phyloP scores from a whole-genome alignment of 2,888 invertebrate genomes.

The Leptinotarsa haldemani region DNA sequence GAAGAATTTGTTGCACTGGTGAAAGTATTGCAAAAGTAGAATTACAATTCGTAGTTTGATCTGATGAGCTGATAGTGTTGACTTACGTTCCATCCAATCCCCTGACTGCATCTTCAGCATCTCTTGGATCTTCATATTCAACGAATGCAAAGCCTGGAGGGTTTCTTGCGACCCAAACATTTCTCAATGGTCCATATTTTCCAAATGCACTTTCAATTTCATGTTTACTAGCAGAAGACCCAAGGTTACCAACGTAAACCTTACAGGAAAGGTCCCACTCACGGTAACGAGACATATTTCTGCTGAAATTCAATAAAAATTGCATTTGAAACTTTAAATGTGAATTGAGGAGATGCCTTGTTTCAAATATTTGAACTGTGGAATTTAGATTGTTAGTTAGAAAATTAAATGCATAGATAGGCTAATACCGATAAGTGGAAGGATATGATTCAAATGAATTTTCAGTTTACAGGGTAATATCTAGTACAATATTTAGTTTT shows the following conservation, averaged over 20 bases:
- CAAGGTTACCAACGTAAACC: constrained; percentile 95
- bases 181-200: constrained; percentile 90
- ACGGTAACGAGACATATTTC: constrained; percentile 76
- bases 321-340: background rate
- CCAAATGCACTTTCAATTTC: constrained; percentile 94
- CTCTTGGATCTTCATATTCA: constrained; percentile 91
- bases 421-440: too few relatives aligned
- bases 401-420: too few relatives aligned
- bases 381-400: too few relatives aligned
- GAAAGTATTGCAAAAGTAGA: constrained; percentile 1
- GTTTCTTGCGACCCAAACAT: constrained; percentile 98
- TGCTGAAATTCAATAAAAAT: constrained; percentile 15
- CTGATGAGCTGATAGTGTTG: constrained; percentile 12
- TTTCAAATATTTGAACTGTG: too few relatives aligned
- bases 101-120: constrained; percentile 91
- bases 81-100: constrained; percentile 63
- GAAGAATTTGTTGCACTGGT: background rate
- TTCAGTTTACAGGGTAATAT: too few relatives aligned
- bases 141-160: constrained; percentile 96
- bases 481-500: too few relatives aligned
- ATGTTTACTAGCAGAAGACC: constrained; percentile 90
- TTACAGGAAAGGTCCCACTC: constrained; percentile 92
- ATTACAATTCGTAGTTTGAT: background rate
- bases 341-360: background rate
- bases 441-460: too few relatives aligned